Evolutionary conservation across 2,797 vertebrate genomes (phyloP), one percentile per base, ranked within the genome.

Genomic region (Muscicapa striata): DNA sequence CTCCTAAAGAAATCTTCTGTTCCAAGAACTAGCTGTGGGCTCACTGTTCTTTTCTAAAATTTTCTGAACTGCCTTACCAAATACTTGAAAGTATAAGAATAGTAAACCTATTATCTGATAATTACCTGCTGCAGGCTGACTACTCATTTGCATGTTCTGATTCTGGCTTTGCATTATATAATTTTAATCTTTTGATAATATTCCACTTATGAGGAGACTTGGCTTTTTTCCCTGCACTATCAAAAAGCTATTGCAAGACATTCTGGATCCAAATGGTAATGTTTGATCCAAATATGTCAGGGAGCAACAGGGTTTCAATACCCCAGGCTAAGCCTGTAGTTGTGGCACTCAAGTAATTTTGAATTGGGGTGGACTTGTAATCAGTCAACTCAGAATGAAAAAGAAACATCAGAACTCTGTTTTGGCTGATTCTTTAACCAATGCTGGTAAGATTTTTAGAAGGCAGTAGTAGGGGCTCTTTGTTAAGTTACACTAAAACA

Each of bases 101-200:
- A 96, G 93, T 86, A 83, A 94, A 86, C 20, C 84, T 81, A 79
- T 95, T 96, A 95, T 95, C 80, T 90, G 85, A 94, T 96, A 95
- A 95, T 96, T 95, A 93, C 82, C 91, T 88, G 46, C 93, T 95
- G 62, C 85, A 79, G 70, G 93, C 85, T 93, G 79, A 87, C 83
- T 95, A 5, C 40, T 91, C 85, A 96, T 96, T 94, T 94, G 83
- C 91, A 90, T 94, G 91, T 95, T 91, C 90, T 86, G 80, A 73
- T 90, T 81, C 83, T 88, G 66, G 74, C 49, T 90, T 88, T 88
- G 67, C 48, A 49, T 96, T 94, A 91, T 91, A 72, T 93, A 94
- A 96, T 84, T 52, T 63, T 38, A 51, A 45, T 86, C 76, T 86
- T 91, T 74, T 90, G 79, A 52, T 93, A 78, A 74, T 83, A 85